Evolutionary conservation across 53 echinoderm and acorn worm genomes (phyloP).

Genomic region (Antedon mediterranea): DNA sequence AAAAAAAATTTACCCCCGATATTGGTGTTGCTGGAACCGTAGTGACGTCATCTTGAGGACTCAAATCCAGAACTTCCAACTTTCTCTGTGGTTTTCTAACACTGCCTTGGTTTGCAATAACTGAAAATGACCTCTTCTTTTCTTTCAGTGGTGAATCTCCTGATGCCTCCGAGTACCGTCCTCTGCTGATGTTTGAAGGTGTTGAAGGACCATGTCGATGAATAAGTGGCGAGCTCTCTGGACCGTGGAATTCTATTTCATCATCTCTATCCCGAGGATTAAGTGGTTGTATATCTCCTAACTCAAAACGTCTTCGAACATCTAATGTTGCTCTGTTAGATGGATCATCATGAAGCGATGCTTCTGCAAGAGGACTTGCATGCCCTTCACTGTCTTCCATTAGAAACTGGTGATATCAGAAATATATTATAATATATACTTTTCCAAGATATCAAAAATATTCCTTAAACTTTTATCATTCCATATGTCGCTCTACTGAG

Average conservation of each 20-base stretch:
- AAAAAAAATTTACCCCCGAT: neutral
- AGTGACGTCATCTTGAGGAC: neutral
- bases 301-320: neutral
- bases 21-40: neutral
- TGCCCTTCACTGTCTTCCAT: neutral
- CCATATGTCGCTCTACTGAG: neutral
- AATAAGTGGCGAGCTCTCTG: neutral
- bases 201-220: neutral
- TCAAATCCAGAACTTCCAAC: neutral
- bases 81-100: neutral
- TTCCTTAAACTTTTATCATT: neutral
- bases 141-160: neutral
- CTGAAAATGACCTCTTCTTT: neutral
- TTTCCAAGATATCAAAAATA: neutral
- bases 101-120: neutral
- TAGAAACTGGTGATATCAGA: neutral
- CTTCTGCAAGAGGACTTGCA: neutral
- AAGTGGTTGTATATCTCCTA: neutral
- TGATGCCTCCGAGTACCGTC: neutral
- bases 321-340: neutral
- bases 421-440: neutral
- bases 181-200: neutral
- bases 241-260: neutral
- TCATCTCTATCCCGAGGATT: neutral
- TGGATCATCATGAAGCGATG: neutral